Percentiles rank a stretch among this genome's conserved stretches.
Evolutionary conservation across 2,113 vertebrate species (phyloP).

Genomic region (Rhombomys opimus): DNA sequence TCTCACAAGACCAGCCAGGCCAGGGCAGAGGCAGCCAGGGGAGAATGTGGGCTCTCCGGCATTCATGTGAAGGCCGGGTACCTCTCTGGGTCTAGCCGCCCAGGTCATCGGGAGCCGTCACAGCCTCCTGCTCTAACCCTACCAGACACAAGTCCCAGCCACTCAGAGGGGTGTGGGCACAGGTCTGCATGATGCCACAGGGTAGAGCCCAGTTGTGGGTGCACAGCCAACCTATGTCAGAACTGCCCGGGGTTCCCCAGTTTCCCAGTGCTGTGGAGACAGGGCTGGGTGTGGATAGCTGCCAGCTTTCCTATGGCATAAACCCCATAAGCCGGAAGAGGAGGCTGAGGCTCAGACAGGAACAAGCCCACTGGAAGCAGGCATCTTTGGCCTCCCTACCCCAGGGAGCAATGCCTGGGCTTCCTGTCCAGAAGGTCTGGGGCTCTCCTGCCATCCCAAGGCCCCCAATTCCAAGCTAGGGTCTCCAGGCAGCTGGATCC

Average conservation of each 20-base stretch:
- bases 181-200: fast-evolving
- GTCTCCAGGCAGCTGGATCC: neutral
- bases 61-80: no score
- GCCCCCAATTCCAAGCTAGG: neutral
- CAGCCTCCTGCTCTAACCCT: no score
- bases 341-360: neutral
- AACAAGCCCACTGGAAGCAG: fast-evolving
- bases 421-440: neutral
- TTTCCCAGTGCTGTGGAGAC: neutral
- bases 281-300: neutral
- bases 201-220: neutral
- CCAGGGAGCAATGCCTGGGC: neutral
- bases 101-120: fast-evolving
- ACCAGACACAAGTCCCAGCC: neutral
- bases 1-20: neutral
- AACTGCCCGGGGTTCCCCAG: neutral
- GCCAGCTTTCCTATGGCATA: neutral
- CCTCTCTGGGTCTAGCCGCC: no score
- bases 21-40: neutral
- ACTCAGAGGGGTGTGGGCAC: fast-evolving
- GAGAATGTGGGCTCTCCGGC: neutral
- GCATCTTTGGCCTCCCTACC: neutral
- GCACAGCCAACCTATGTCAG: neutral
- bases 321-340: fast-evolving
- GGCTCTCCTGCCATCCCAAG: neutral